phyloP scores from a whole-genome alignment of 2,888 invertebrate genomes.

The Phasia obesa region DNA sequence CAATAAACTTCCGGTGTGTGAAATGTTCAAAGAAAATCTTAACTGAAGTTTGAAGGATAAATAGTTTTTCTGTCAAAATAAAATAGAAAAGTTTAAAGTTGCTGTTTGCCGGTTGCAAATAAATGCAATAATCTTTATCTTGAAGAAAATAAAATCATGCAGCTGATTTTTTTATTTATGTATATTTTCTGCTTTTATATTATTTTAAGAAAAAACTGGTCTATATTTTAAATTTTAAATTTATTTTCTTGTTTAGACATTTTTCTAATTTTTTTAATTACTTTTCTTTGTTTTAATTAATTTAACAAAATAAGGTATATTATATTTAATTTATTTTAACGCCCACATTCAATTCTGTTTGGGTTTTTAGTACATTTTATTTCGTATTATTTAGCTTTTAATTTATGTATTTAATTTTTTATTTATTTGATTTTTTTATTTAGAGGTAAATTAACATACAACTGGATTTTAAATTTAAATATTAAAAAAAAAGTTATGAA shows the following conservation, averaged over 20 bases:
- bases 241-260: not conserved
- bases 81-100: constrained; percentile 4
- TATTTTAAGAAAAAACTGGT: not conserved
- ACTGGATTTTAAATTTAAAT: constrained; percentile 11
- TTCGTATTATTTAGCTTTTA: constrained; percentile 42
- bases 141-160: not conserved
- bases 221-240: not conserved
- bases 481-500: not conserved
- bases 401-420: constrained; percentile 49
- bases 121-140: not conserved
- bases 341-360: constrained; percentile 30
- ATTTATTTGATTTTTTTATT: constrained; percentile 37
- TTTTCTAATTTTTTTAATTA: constrained; percentile 43
- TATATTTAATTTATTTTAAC: constrained; percentile 56
- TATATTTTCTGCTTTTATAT: no score
- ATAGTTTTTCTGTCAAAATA: constrained; percentile 11
- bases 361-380: constrained; percentile 1
- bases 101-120: constrained; percentile 17
- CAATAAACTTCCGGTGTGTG: constrained; percentile 65
- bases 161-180: not conserved
- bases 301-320: constrained; percentile 35
- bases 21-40: constrained; percentile 4
- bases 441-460: constrained; percentile 30
- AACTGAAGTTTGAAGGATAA: constrained; percentile 3
- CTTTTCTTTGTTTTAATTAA: constrained; percentile 52